Evolutionary conservation across 1,140 invertebrate species (phyloP), one percentile per base, ranked within the genome.

Genomic region (Hypsibius dujardini): DNA sequence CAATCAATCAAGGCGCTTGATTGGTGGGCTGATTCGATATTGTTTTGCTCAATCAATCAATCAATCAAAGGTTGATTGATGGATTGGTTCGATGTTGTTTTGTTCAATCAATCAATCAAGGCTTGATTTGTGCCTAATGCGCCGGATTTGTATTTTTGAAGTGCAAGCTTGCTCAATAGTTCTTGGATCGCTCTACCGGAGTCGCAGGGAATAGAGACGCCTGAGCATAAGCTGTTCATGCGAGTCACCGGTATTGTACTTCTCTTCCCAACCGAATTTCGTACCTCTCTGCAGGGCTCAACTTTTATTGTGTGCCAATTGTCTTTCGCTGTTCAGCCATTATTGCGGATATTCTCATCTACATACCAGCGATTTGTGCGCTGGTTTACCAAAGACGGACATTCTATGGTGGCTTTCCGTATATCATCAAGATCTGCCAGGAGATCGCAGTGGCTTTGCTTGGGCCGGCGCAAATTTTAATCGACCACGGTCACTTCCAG

Each of bases 401-500:
- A 71, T 40, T 3, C 71, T 71, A 42, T 3, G 72, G 56, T 76
- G 71, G 71, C 71, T 71, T n/a, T 72, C 74, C 15, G 46, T 73
- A 46, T 71, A 70, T 45, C 47, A 46, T 47, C 28, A 71, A 46
- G 71, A 59, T 69, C 62, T 47, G 42, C 76, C 3, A 73, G 72
- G 71, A 12, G 71, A 72, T 47, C 76, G 75, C 60, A 73, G 76
- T 87, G 7, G 82, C 85, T 62, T 77, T 94, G 15, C 77, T 89
- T 1, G 95, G 92, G 82, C 95, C 95, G 2, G 93, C 91, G 0
- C 80, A 97, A 47, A 88, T 98, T 74, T 79, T 98, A 0, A 91
- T 99, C 73, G 96, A 99, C 79, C 87, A 98, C 82, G 96, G 94
- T 45, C 96, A 99, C 82, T 99, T 99, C 81, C 96, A 99, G 80